Percentiles rank a stretch among this genome's conserved stretches.
phyloP scores from a whole-genome alignment of 2,113 vertebrate species.

The Coptodon rendalli region DNA sequence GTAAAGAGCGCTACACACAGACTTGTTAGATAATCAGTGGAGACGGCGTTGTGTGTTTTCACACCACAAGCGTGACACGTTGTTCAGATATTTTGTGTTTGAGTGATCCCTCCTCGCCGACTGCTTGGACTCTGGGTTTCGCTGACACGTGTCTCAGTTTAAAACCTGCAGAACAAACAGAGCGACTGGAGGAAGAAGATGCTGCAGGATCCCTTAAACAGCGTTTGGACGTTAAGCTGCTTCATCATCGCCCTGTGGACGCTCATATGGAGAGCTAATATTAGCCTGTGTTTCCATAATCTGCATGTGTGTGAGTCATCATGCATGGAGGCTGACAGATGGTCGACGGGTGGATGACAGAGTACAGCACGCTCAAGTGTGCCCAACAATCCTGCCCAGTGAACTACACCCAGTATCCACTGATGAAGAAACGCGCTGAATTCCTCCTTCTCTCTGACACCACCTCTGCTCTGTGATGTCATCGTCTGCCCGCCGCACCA shows the following conservation, averaged over 20 bases:
- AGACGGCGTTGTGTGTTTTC: neutral
- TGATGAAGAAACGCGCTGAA: neutral
- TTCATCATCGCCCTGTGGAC: neutral
- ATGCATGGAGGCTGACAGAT: slow-evolving; percentile 18
- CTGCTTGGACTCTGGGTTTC: neutral
- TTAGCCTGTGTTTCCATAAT: slow-evolving; percentile 11
- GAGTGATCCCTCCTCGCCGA: neutral
- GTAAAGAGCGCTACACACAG: neutral
- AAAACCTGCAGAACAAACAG: neutral
- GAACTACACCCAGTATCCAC: neutral
- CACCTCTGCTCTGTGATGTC: neutral
- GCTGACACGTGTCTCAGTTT: neutral
- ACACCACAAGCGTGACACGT: neutral
- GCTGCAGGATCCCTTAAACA: neutral
- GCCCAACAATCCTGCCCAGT: neutral
- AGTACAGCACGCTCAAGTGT: neutral
- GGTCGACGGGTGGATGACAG: neutral
- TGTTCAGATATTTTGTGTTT: neutral
- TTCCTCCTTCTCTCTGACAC: neutral
- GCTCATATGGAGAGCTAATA: neutral
- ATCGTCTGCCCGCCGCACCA: neutral
- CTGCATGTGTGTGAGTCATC: slow-evolving; percentile 3
- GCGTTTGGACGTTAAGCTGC: neutral
- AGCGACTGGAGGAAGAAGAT: neutral
- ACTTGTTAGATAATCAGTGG: too few species aligned